phyloP scores from a whole-genome alignment of 2,797 vertebrate species.

The Danio aesculapii region DNA sequence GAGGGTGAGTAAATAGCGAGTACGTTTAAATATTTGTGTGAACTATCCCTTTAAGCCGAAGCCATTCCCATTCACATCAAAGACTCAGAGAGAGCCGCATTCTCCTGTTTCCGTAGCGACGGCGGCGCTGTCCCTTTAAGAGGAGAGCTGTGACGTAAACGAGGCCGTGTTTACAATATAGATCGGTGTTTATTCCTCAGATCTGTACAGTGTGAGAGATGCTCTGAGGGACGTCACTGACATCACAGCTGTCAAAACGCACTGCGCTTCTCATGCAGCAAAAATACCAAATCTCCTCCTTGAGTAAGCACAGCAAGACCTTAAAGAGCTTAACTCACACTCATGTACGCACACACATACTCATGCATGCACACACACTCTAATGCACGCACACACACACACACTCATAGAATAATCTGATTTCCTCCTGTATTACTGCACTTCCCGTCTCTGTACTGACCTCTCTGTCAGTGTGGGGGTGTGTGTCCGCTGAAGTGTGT shows the following conservation, averaged over 20 bases:
- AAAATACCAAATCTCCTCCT: neutral
- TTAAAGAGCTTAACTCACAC: constrained; percentile 22
- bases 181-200: constrained; percentile 53
- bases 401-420: constrained; percentile 5
- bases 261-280: neutral
- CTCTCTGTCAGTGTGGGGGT: constrained; percentile 49
- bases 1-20: too few species aligned
- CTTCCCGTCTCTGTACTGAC: constrained; percentile 78
- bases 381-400: neutral
- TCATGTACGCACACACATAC: constrained; percentile 6
- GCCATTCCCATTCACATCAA: too few species aligned
- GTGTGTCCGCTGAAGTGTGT: constrained; percentile 72
- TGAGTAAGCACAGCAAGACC: neutral
- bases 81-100: too few species aligned
- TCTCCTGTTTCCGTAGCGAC: constrained; percentile 32
- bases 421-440: constrained; percentile 23
- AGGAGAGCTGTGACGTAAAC: constrained; percentile 72
- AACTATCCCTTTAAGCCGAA: too few species aligned
- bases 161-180: constrained; percentile 33
- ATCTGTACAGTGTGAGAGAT: too few species aligned
- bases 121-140: constrained; percentile 74
- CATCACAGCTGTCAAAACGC: constrained; percentile 50
- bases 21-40: too few species aligned
- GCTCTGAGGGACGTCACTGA: neutral
- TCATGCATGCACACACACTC: neutral